Conservation (phyloP, 2,797 vertebrate species). For the Cyclura pinguis region DNA sequence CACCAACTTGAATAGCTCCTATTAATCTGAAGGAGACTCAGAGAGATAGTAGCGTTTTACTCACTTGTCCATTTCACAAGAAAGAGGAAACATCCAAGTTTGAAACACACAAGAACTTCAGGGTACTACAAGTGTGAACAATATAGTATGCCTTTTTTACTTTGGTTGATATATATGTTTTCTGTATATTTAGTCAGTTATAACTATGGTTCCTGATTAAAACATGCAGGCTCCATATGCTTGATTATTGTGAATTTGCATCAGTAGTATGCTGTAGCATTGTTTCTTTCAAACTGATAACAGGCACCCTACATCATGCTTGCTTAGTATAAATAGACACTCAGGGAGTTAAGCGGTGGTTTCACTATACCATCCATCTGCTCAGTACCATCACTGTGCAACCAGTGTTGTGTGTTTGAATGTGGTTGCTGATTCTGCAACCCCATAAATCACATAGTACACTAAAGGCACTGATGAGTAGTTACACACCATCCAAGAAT, state of each 20-base stretch:
- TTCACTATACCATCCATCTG: too few relatives aligned
- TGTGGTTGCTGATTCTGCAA: too few relatives aligned
- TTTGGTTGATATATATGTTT: neutral
- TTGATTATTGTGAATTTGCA: neutral
- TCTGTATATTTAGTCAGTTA: neutral
- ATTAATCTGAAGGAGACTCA: neutral
- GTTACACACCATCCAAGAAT: too few relatives aligned
- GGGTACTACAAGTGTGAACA: neutral
- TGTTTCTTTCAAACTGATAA: neutral
- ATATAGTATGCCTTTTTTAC: neutral
- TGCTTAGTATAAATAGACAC: too few relatives aligned
- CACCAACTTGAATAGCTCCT: neutral
- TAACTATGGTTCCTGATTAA: neutral
- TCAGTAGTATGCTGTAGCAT: too few relatives aligned
- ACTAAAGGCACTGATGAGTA: too few relatives aligned
- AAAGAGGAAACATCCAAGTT: neutral
- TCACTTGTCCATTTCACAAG: neutral
- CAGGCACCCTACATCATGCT: neutral
- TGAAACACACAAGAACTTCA: slow-evolving; percentile 9
- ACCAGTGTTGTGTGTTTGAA: too few relatives aligned
- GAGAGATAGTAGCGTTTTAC: neutral
- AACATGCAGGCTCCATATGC: neutral
- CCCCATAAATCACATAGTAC: too few relatives aligned
- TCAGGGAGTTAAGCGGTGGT: too few relatives aligned
- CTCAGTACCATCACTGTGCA: too few relatives aligned